These are phyloP conservation scores for Cynopterus sphinx DNA, from an alignment of 2,797 vertebrate genomes.

Conservation along the genomic window DNA sequence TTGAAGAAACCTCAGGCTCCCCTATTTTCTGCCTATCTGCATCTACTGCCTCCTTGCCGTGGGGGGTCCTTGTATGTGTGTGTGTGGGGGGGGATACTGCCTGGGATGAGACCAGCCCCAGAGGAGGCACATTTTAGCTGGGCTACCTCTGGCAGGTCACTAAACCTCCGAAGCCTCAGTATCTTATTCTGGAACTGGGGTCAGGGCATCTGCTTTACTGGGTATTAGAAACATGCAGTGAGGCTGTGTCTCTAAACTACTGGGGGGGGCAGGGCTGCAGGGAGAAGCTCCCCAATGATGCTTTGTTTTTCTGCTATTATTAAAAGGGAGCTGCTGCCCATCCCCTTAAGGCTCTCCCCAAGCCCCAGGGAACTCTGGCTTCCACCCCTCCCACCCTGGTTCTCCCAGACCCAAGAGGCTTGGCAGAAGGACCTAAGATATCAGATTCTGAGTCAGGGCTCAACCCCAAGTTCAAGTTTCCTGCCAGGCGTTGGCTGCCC, in stretches of 20 bases:
- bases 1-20: background rate
- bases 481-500: background rate
- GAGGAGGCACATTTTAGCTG: background rate
- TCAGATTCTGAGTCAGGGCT: background rate
- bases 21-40: background rate
- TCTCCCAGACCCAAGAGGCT: background rate
- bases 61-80: background rate
- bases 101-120: background rate
- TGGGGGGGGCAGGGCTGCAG: background rate
- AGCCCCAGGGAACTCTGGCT: background rate
- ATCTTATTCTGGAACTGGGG: background rate
- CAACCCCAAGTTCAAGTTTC: background rate
- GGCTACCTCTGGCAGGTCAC: background rate
- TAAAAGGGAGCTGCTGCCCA: background rate
- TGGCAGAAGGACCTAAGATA: background rate
- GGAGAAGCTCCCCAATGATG: background rate
- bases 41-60: background rate
- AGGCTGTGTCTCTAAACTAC: background rate
- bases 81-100: no score
- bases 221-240: background rate
- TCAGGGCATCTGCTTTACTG: background rate
- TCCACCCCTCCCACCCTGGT: background rate
- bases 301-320: background rate
- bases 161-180: background rate
- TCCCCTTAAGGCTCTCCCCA: background rate